Evolutionary conservation across 1,140 invertebrate genomes (phyloP).

Genomic region (Sycophaga agraensis): DNA sequence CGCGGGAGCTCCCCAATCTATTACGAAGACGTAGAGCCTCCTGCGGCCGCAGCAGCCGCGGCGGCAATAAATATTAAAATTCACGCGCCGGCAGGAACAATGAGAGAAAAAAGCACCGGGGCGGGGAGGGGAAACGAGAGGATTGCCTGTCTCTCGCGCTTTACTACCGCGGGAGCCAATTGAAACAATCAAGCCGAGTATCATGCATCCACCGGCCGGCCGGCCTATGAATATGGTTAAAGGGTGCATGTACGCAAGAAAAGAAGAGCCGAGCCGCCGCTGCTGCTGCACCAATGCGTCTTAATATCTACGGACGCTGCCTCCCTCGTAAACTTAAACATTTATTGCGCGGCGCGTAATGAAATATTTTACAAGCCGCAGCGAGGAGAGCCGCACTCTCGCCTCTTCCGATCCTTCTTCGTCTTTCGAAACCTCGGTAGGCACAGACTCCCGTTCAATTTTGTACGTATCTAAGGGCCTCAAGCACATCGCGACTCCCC

Average conservation of each 20-base stretch:
- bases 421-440: no score
- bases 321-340: slow-evolving; percentile 29
- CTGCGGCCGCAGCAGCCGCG: no score
- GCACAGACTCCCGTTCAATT: slow-evolving; percentile 15
- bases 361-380: slow-evolving; percentile 30
- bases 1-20: no score
- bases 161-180: slow-evolving; percentile 17
- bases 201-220: no score
- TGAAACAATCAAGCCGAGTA: slow-evolving; percentile 26
- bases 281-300: slow-evolving; percentile 29
- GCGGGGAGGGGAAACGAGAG: background rate
- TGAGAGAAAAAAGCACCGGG: no score
- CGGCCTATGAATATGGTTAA: slow-evolving; percentile 28
- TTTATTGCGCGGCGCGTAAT: slow-evolving; percentile 27
- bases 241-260: slow-evolving; percentile 12
- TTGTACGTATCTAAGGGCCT: background rate
- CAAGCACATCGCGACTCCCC: slow-evolving; percentile 5
- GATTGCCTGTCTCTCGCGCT: slow-evolving; percentile 4
- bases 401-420: background rate
- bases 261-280: background rate
- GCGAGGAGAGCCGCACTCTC: slow-evolving; percentile 12
- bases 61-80: slow-evolving; percentile 15
- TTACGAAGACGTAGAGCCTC: no score
- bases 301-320: slow-evolving; percentile 30
- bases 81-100: background rate